Evolutionary conservation across 1,140 invertebrate species (phyloP), one percentile per base, ranked within the genome.

Genomic region (Nebria ingens): DNA sequence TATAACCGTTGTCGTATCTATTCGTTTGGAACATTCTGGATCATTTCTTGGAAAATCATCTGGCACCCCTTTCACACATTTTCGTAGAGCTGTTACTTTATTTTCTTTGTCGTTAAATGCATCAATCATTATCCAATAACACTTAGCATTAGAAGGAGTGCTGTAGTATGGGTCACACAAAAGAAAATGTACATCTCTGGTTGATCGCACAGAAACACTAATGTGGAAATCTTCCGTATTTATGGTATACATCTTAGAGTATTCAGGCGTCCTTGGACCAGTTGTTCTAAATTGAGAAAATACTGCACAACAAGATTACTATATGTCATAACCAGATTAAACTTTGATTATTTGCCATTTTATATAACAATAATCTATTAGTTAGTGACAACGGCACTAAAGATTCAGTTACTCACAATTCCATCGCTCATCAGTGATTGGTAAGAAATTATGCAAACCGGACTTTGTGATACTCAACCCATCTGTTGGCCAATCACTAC

Each of bases 1-100:
- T 34, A 34, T n/a, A 6, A 9, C n/a, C n/a, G 6, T 34, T 34
- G n/a, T 34, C 6, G 25, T 9, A n/a, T n/a, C 6, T 9, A n/a
- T 6, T 34, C 6, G 6, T 34, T 34, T 34, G n/a, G 6, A 34
- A 6, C 6, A 6, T 9, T 34, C n/a, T 9, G 6, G 25, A 34
- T 34, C 25, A 9, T n/a, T n/a, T 45, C 40, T 45, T 45, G 40
- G 40, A 45, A 12, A 45, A 45, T 45, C 40, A 45, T 45, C 40
- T 45, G 40, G 40, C 4, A 45, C 17, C 17, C 15, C 15, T 12
- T 45, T 34, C 6, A 34, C 15, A 17, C 40, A 45, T 45, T 45
- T 45, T 9, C 40, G 6, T 45, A 45, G 4, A 17, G 17, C 17
- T 45, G 40, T 12, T 45, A 17, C 15, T 45, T 11, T 11, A 45